Evolutionary conservation across 1,140 invertebrate genomes (phyloP).

Genomic region (Drosophila aff.): DNA sequence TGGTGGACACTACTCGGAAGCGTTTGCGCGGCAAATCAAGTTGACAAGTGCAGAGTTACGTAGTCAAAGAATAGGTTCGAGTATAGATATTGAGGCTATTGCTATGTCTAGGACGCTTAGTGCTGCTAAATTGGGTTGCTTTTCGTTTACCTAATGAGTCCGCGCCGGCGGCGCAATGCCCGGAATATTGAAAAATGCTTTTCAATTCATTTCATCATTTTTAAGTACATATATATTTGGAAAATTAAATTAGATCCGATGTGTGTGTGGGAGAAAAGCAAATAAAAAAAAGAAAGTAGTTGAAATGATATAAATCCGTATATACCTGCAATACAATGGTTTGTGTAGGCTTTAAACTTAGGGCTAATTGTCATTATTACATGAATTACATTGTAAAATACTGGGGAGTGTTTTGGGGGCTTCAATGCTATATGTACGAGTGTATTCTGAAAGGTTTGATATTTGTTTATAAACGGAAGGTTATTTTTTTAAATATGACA

Average conservation of each 20-base stretch:
- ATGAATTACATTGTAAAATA: constrained; percentile 3
- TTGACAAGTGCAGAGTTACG: constrained; percentile 56
- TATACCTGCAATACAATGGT: constrained; percentile 42
- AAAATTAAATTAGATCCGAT: constrained; percentile 47
- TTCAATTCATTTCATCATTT: constrained; percentile 52
- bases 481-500: constrained; percentile 1
- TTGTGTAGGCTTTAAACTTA: constrained; percentile 17
- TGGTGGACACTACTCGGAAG: constrained; percentile 48
- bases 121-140: constrained; percentile 23
- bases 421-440: not conserved
- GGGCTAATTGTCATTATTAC: not conserved
- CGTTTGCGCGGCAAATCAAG: constrained; percentile 54
- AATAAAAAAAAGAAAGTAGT: constrained; percentile 48
- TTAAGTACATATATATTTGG: constrained; percentile 42
- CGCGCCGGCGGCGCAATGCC: constrained; percentile 81
- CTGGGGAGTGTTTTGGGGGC: not conserved
- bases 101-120: constrained; percentile 15
- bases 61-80: constrained; percentile 31
- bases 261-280: constrained; percentile 46
- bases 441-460: not conserved
- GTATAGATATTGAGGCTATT: constrained; percentile 4
- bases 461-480: not conserved
- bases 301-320: constrained; percentile 45
- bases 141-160: constrained; percentile 83
- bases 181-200: constrained; percentile 84